These are phyloP conservation scores for Mugil cephalus DNA, from an alignment of 2,113 vertebrate species.

Conservation along the genomic window DNA sequence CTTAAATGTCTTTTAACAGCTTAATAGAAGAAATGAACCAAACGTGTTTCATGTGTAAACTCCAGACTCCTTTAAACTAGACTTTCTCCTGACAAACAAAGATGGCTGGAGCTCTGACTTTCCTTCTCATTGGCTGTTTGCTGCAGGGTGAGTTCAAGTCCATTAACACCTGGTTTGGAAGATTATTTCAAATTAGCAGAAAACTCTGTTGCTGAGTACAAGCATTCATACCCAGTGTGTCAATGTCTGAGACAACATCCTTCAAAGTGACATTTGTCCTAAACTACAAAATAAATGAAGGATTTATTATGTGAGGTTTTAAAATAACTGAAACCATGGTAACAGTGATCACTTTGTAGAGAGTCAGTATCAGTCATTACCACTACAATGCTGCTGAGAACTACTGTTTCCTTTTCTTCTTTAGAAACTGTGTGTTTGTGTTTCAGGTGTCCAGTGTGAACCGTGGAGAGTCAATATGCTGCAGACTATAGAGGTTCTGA, in stretches of 20 bases:
- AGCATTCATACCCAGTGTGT: too few relatives aligned
- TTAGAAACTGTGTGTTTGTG: neutral
- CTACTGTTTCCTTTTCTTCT: neutral
- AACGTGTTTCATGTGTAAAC: neutral
- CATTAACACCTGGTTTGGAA: neutral
- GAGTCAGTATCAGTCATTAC: neutral
- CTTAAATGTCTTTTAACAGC: too few relatives aligned
- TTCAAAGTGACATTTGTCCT: too few relatives aligned
- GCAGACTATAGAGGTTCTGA: constrained; percentile 7
- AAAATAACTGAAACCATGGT: too few relatives aligned
- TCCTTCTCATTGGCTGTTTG: neutral
- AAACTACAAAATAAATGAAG: too few relatives aligned
- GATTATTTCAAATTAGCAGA: neutral
- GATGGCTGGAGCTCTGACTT: neutral
- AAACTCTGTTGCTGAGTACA: neutral
- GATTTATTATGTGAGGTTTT: too few relatives aligned
- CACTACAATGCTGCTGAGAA: neutral
- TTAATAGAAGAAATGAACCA: too few relatives aligned
- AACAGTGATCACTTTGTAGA: neutral
- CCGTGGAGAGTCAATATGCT: neutral
- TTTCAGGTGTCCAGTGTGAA: constrained; percentile 39
- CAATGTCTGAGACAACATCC: too few relatives aligned
- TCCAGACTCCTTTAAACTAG: neutral
- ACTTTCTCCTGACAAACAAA: neutral
- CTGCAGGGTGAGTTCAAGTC: neutral